Conservation (phyloP, 1,140 invertebrate species). For the Pemphigus obesinymphae region DNA sequence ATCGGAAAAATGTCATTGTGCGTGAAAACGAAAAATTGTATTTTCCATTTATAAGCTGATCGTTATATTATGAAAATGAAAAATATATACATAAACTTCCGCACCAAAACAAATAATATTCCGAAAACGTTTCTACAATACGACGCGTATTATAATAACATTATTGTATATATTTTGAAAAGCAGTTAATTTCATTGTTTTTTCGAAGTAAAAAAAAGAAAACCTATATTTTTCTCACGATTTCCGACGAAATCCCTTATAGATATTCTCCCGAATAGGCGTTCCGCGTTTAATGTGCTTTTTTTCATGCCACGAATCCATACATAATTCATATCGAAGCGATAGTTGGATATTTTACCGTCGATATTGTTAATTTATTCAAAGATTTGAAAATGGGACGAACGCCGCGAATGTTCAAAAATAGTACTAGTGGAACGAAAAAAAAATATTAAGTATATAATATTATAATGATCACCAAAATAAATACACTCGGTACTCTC, state of each 20-base stretch:
- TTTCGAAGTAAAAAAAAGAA: background rate
- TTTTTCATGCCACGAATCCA: background rate
- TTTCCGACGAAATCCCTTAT: background rate
- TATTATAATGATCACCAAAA: too few relatives aligned
- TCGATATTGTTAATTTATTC: conserved; percentile 17
- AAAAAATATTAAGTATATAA: too few relatives aligned
- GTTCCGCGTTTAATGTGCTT: background rate
- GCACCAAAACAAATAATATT: too few relatives aligned
- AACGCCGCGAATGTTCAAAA: background rate
- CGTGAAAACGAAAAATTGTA: too few relatives aligned
- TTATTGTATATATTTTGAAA: background rate
- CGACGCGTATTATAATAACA: background rate
- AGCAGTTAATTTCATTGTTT: conserved; percentile 14
- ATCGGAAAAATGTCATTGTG: too few relatives aligned
- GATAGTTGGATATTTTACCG: background rate
- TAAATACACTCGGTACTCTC: too few relatives aligned
- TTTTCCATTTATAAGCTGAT: too few relatives aligned
- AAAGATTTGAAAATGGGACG: background rate
- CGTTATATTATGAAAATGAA: too few relatives aligned
- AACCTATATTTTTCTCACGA: conserved; percentile 21
- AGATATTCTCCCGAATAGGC: background rate
- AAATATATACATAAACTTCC: too few relatives aligned
- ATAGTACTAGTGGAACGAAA: too few relatives aligned
- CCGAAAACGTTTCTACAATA: background rate
- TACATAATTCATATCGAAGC: conserved; percentile 9